Evolutionary conservation across 2,797 vertebrate genomes (phyloP).

Genomic region (Sphenopsis melanotis): DNA sequence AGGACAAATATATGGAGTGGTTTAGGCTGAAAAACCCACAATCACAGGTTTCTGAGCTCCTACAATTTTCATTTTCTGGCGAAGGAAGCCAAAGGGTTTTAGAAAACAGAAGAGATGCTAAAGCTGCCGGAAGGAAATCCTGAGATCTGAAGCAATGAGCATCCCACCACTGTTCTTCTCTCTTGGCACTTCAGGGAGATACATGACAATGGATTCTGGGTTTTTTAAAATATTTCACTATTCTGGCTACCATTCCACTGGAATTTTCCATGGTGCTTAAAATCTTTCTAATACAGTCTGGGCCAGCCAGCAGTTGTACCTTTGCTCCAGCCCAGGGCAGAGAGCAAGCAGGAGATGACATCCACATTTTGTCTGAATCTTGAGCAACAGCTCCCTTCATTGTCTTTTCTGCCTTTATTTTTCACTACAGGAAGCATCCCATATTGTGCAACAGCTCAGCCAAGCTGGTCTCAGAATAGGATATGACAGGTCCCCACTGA

Average conservation of each 20-base stretch:
- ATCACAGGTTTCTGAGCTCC: not conserved
- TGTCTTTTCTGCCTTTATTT: not conserved
- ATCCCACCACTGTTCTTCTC: not conserved
- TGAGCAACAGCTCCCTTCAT: not conserved
- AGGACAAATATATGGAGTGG: not conserved
- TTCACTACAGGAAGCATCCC: accelerated
- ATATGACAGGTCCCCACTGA: not conserved
- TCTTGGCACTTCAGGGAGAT: not conserved
- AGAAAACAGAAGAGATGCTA: not conserved
- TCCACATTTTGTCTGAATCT: not conserved
- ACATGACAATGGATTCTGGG: not conserved
- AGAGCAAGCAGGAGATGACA: not conserved
- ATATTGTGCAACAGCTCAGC: not conserved
- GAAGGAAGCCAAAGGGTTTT: not conserved
- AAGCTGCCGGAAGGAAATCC: not conserved
- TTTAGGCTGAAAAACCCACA: not conserved
- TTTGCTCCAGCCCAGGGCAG: not conserved
- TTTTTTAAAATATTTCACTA: not conserved
- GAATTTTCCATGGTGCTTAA: not conserved
- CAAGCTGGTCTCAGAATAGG: not conserved
- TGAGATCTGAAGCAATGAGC: not conserved
- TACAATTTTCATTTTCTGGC: not conserved
- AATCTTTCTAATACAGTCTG: not conserved
- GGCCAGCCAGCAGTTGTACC: not conserved
- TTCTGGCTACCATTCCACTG: not conserved